These are phyloP conservation scores for Zaprionus ghesquierei DNA, from an alignment of 1,140 invertebrate species.

Conservation along the genomic window DNA sequence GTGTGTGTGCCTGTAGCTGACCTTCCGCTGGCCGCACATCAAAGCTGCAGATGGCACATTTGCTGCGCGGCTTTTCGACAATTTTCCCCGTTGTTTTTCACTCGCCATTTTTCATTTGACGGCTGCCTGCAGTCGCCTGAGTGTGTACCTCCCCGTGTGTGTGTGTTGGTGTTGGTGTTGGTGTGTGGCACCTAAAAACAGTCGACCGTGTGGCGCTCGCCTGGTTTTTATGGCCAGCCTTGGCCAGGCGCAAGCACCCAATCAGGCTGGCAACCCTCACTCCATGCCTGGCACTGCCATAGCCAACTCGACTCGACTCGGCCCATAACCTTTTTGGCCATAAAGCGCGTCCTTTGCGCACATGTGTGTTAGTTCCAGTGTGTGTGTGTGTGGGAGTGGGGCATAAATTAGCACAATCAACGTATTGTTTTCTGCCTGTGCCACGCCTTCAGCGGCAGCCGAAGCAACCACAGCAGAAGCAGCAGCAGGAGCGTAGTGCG, in stretches of 20 bases:
- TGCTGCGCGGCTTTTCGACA: slow-evolving; percentile 29
- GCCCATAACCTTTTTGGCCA: slow-evolving; percentile 70
- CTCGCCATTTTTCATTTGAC: slow-evolving; percentile 71
- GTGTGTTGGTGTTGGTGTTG: slow-evolving; percentile 16
- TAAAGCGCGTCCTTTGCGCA: slow-evolving; percentile 63
- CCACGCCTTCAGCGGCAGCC: slow-evolving; percentile 42
- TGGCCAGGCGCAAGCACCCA: slow-evolving; percentile 19
- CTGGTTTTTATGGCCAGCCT: slow-evolving; percentile 73
- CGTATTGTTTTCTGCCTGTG: slow-evolving; percentile 69
- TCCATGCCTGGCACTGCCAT: not conserved
- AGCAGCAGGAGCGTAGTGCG: not conserved
- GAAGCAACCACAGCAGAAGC: too few species aligned
- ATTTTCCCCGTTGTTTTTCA: slow-evolving; percentile 50
- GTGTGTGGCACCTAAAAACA: slow-evolving; percentile 70
- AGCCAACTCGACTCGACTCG: slow-evolving; percentile 25
- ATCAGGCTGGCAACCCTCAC: not conserved
- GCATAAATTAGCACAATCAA: slow-evolving; percentile 81
- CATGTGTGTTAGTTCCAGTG: slow-evolving; percentile 3
- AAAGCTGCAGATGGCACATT: slow-evolving; percentile 39
- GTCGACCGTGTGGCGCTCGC: slow-evolving; percentile 65
- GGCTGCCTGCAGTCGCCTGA: slow-evolving; percentile 1
- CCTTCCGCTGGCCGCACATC: slow-evolving; percentile 45
- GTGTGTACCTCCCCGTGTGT: slow-evolving; percentile 9
- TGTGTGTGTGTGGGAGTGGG: slow-evolving; percentile 19
- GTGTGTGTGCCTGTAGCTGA: slow-evolving; percentile 15